These are phyloP conservation scores for Listronotus oregonensis DNA, from an alignment of 1,140 invertebrate species.

Conservation along the genomic window DNA sequence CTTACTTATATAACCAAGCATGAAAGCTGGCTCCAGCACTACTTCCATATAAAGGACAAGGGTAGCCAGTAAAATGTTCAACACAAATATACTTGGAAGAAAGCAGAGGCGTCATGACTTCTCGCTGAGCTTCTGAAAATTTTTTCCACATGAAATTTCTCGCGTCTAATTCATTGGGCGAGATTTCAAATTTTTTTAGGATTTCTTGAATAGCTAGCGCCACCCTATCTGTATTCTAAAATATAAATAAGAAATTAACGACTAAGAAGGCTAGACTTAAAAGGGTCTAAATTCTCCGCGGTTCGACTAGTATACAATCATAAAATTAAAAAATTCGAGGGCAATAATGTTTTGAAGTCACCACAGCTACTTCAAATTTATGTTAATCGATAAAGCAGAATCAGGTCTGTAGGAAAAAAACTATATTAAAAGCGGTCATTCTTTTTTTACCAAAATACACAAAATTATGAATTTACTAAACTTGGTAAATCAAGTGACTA, in stretches of 20 bases:
- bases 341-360: too few relatives aligned
- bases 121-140: constrained; percentile 68
- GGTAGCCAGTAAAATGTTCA: constrained; percentile 52
- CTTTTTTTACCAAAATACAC: too few relatives aligned
- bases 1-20: constrained; percentile 75
- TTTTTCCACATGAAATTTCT: constrained; percentile 70
- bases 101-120: constrained; percentile 72
- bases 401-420: too few relatives aligned
- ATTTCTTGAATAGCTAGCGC: constrained; percentile 79
- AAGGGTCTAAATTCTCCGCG: too few relatives aligned
- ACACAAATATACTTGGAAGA: constrained; percentile 66
- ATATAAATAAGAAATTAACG: constrained; percentile 20
- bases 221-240: constrained; percentile 70
- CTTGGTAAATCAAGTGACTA: too few relatives aligned
- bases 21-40: constrained; percentile 67
- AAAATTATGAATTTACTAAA: too few relatives aligned
- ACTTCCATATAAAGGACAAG: constrained; percentile 66
- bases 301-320: too few relatives aligned
- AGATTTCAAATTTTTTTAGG: constrained; percentile 70
- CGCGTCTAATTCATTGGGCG: constrained; percentile 59
- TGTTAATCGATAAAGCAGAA: too few relatives aligned
- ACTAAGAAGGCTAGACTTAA: too few relatives aligned
- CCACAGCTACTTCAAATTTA: too few relatives aligned
- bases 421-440: too few relatives aligned
- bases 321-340: too few relatives aligned